These are phyloP conservation scores for Trichosurus vulpecula DNA, from an alignment of 2,797 vertebrate species.

Conservation along the genomic window DNA sequence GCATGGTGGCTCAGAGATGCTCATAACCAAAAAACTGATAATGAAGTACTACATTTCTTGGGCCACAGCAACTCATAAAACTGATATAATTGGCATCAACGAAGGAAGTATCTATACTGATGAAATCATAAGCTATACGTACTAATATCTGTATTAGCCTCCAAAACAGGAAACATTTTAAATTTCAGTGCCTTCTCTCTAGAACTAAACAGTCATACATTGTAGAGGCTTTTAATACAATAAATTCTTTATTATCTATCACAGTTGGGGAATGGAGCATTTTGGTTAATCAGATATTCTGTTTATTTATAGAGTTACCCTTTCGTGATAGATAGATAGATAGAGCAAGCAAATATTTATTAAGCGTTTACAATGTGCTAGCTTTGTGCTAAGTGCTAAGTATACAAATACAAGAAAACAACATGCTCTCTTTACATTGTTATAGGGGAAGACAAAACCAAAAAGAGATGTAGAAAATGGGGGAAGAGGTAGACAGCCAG, in stretches of 20 bases:
- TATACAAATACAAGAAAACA: background rate
- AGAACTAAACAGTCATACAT: background rate
- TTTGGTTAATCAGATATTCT: slow-evolving; percentile 9
- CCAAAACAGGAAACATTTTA: background rate
- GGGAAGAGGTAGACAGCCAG: background rate
- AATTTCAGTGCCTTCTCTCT: slow-evolving; percentile 7
- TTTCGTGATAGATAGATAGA: background rate
- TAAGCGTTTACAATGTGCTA: background rate
- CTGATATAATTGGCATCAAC: background rate
- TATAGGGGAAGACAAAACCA: no score
- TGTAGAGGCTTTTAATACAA: background rate
- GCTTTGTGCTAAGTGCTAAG: background rate
- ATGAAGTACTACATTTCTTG: background rate
- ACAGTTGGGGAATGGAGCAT: background rate
- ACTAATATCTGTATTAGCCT: background rate
- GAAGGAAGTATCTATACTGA: background rate
- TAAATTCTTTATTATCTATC: background rate
- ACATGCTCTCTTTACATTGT: no score
- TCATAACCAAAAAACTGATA: background rate
- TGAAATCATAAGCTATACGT: background rate
- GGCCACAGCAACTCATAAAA: background rate
- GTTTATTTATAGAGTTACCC: background rate
- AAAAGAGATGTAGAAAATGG: no score
- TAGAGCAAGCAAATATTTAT: no score
- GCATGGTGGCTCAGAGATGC: background rate